Evolutionary conservation across 2,888 invertebrate species (phyloP).

Genomic region (Apodemia zela): DNA sequence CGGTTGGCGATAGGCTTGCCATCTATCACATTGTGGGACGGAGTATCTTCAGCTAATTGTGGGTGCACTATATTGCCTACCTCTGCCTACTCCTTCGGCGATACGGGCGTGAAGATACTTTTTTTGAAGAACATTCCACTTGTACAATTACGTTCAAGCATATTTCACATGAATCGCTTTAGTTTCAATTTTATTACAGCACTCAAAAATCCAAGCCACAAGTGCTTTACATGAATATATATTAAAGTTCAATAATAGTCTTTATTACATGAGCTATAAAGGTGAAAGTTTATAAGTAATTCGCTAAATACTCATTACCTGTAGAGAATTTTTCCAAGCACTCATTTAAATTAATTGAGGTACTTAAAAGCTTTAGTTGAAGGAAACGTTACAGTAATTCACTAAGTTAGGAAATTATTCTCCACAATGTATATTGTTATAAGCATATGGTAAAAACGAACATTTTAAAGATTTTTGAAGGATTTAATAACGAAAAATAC

Average conservation of each 20-base stretch:
- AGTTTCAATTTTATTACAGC: neutral
- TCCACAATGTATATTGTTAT: neutral
- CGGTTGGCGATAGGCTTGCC: too few species aligned
- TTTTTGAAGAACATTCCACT: too few species aligned
- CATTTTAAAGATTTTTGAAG: too few species aligned
- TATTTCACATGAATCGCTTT: neutral
- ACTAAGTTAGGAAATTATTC: neutral
- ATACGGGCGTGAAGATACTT: too few species aligned
- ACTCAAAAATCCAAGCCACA: conserved; percentile 1
- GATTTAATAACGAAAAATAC: too few species aligned
- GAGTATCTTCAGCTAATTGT: too few species aligned
- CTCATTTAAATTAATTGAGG: neutral
- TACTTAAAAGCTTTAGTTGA: neutral
- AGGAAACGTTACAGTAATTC: neutral
- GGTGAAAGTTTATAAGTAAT: neutral
- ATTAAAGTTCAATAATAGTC: neutral
- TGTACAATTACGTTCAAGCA: neutral
- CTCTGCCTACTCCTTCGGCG: too few species aligned
- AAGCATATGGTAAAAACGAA: too few species aligned
- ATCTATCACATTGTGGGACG: too few species aligned
- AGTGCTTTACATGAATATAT: neutral
- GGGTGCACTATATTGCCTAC: too few species aligned
- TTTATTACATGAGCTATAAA: neutral
- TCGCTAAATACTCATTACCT: neutral
- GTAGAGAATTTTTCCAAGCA: conserved; percentile 2